These are phyloP conservation scores for Amphimedon queenslandica DNA, from an alignment of 37 sponge, comb jelly and placozoan genomes.

Conservation along the genomic window DNA sequence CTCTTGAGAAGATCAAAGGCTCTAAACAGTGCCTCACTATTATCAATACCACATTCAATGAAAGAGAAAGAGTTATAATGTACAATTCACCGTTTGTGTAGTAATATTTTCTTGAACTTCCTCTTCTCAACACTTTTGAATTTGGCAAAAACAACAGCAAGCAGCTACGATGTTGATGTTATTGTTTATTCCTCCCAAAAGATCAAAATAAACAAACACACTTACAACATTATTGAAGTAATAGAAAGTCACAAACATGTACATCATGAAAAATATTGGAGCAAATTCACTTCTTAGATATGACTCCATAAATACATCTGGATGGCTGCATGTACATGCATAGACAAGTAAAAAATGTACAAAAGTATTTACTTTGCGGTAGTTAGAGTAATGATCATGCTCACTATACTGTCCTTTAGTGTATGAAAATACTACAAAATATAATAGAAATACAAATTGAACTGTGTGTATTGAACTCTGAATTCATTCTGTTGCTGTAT, in stretches of 20 bases:
- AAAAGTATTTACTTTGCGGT: slow-evolving; percentile 78
- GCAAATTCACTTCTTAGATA: slow-evolving; percentile 22
- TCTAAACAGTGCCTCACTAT: slow-evolving; percentile 44
- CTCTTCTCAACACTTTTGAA: slow-evolving; percentile 52
- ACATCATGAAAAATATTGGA: slow-evolving; percentile 76
- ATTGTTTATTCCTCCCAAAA: too few species aligned
- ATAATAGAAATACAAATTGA: not conserved
- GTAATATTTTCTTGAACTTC: slow-evolving; percentile 61
- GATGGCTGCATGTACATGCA: too few species aligned
- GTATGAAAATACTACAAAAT: slow-evolving; percentile 66
- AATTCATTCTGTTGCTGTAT: too few species aligned
- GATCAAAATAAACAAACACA: too few species aligned
- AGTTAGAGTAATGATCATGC: slow-evolving; percentile 72
- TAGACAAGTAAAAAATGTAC: too few species aligned
- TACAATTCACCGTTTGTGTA: slow-evolving; percentile 51
- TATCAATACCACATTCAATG: not conserved
- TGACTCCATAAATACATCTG: slow-evolving; percentile 87
- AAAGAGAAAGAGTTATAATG: not conserved
- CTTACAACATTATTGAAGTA: slow-evolving; percentile 64
- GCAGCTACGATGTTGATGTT: too few species aligned
- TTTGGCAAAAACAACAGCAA: slow-evolving; percentile 71
- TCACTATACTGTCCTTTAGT: slow-evolving; percentile 50
- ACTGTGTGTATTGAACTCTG: too few species aligned
- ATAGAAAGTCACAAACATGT: slow-evolving; percentile 62
- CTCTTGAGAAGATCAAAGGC: slow-evolving; percentile 33